Evolutionary conservation across 2,797 vertebrate species (phyloP).

Genomic region (Danio albolineatus): DNA sequence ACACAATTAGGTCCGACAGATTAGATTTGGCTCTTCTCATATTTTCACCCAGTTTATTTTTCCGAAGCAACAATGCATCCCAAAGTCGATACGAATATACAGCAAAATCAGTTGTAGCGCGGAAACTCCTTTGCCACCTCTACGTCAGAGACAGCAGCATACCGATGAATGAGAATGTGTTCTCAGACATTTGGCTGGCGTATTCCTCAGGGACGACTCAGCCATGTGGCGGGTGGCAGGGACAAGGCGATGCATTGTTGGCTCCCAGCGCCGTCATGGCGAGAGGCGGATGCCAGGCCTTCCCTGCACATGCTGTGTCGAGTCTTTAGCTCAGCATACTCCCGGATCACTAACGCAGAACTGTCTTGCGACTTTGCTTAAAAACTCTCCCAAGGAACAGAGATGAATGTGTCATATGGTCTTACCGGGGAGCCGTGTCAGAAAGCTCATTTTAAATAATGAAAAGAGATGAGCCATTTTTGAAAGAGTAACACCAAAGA

Average conservation of each 20-base stretch:
- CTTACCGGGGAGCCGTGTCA: background rate
- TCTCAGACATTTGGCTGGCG: conserved; percentile 42
- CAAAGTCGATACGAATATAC: background rate
- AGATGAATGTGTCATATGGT: background rate
- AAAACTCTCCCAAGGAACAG: conserved; percentile 37
- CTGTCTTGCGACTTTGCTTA: conserved; percentile 38
- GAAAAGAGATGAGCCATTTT: background rate
- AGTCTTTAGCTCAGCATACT: conserved; percentile 44
- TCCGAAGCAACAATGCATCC: background rate
- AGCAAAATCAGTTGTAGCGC: background rate
- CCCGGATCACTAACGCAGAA: conserved; percentile 31
- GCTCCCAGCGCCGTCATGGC: conserved; percentile 11
- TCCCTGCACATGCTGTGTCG: conserved; percentile 39
- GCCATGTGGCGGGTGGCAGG: conserved; percentile 44
- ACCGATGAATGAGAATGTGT: conserved; percentile 42
- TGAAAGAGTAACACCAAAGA: background rate
- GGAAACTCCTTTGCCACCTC: conserved; percentile 12
- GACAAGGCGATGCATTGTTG: conserved; percentile 47
- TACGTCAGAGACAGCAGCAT: conserved; percentile 1
- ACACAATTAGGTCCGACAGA: conserved; percentile 18
- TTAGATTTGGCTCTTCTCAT: conserved; percentile 9
- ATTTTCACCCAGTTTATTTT: background rate
- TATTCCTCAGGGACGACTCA: conserved; percentile 34
- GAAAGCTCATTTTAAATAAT: background rate
- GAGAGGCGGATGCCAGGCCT: conserved; percentile 37